Base-by-base conservation (phyloP, 2,797 vertebrate species). In the Emydoidea blandingii region DNA sequence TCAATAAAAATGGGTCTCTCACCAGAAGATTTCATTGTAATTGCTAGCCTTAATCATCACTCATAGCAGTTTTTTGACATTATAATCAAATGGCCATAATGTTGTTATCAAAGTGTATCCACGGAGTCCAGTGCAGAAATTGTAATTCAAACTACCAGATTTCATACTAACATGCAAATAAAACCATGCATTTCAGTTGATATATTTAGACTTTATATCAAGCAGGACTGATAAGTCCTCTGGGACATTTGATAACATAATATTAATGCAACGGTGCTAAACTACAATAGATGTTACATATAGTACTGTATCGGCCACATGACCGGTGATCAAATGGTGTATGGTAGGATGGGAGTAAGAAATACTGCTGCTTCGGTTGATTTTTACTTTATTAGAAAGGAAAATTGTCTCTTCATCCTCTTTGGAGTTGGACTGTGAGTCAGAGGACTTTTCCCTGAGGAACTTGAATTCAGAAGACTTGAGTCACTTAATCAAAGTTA, bases 81-180 rank as follows among this genome's bases (percentile, higher is more conserved):
- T 65, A 79, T 95, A 19, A 11, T 96, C 80, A 95, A 89, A 49
- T 1, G 3, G 68, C 81, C 74, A 76, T 49, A 92, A 78, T 83
- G 29, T 97, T 93, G 95, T 96, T 88, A 95, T 89, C 65, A 93
- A 89, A 93, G 79, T 37, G 25, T 97, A 88, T 56, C 8, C 29
- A 94, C 23, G 83, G 19, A 86, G 41, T 93, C 92, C 16, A 96
- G 91, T 91, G 94, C 92, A 95, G 44, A 41, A 47, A 92, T 87
- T 91, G 54, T 92, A 91, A 95, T 96, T 96, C 97, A 74, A 91
- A 94, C 57, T 92, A 81, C 31, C 52, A 93, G 92, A 87, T 93
- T 97, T 96, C 81, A 76, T 88, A 37, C 62, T 85, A 90, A 88
- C 52, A 89, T 83, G 25, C 92, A 92, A 97, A 97, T 68, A 83